Evolutionary conservation across 2,888 invertebrate species (phyloP).

Genomic region (Lasius platythorax): DNA sequence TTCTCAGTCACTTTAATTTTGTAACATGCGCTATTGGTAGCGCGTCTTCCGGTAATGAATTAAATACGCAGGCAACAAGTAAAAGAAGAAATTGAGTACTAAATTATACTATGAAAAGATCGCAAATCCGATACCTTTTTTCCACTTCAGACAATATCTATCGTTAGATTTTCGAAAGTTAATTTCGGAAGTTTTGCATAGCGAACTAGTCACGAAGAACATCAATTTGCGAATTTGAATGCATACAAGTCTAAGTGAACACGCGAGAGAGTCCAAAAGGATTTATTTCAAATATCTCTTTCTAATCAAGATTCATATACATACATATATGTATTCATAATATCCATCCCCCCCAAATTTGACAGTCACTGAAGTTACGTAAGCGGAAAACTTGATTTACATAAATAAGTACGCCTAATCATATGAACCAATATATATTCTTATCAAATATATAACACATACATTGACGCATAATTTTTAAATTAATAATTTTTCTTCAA

Average conservation of each 20-base stretch:
- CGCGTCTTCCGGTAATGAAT: background rate
- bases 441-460: background rate
- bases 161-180: conserved; percentile 32
- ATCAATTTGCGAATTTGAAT: conserved; percentile 32
- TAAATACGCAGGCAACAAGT: background rate
- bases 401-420: background rate
- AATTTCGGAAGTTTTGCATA: conserved; percentile 6
- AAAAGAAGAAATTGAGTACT: conserved; percentile 11
- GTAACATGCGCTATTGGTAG: background rate
- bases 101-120: background rate
- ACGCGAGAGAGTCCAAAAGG: conserved; percentile 3
- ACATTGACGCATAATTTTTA: background rate
- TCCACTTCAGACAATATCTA: background rate
- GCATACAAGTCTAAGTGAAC: conserved; percentile 16
- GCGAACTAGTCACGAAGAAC: conserved; percentile 12
- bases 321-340: background rate
- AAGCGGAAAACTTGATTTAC: background rate
- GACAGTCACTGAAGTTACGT: background rate
- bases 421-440: background rate
- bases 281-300: conserved; percentile 14
- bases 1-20: background rate
- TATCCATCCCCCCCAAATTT: conserved; percentile 12
- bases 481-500: background rate
- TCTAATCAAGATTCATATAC: conserved; percentile 9
- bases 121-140: background rate